Conservation (phyloP, 2,113 vertebrate species). For the Daboia siamensis region DNA sequence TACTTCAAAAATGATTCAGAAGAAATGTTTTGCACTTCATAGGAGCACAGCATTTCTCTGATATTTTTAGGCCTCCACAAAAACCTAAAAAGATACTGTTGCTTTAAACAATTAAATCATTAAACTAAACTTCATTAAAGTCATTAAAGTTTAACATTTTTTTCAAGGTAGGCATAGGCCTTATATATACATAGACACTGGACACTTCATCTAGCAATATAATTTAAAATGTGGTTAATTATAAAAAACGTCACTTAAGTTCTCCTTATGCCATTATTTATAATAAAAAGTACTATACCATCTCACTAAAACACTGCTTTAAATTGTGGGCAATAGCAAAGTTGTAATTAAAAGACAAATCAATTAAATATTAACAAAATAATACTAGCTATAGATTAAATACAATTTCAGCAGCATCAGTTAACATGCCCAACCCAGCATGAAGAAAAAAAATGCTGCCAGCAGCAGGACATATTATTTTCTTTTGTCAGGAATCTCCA, state of each 20-base stretch:
- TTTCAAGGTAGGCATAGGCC: too few relatives aligned
- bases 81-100: not conserved
- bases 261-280: not conserved
- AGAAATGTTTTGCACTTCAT: not conserved
- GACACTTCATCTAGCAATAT: not conserved
- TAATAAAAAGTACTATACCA: not conserved
- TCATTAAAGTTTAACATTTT: not conserved
- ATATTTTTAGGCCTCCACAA: not conserved
- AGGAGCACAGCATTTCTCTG: not conserved
- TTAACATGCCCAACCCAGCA: not conserved
- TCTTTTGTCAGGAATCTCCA: not conserved
- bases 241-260: not conserved
- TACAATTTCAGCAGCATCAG: too few relatives aligned
- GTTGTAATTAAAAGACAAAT: too few relatives aligned
- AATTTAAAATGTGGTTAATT: not conserved
- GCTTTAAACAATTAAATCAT: not conserved
- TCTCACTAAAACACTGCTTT: too few relatives aligned
- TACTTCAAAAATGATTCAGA: not conserved
- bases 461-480: not conserved
- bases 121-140: not conserved
- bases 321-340: too few relatives aligned
- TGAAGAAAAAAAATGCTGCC: not conserved
- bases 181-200: not conserved
- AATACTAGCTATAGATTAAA: too few relatives aligned
- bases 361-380: too few relatives aligned